Base-by-base conservation (phyloP, 1,140 invertebrate genomes). In the Macrotrachela quadricornifera region DNA sequence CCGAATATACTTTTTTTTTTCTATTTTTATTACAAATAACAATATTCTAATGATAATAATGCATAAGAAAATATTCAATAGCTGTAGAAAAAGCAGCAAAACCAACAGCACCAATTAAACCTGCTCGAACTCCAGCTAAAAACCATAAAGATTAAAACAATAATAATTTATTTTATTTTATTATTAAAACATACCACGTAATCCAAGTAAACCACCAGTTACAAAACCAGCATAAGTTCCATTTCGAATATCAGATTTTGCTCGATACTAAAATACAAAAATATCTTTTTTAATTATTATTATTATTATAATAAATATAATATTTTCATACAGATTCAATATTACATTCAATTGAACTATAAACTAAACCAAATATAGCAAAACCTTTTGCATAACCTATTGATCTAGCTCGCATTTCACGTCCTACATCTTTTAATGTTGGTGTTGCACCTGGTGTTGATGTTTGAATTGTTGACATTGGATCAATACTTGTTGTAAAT, bases 371-470 rank as follows among this genome's bases (percentile, higher is more conserved):
- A 59, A 96, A 76, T 46, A 91, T 73, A 16, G 88, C 91, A 78
- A 97, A 97, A 69, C 94, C 96, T 72, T 96, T 96, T 0, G 83
- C 90, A 72, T 95, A 92, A 50, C 82, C 78, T 42, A 87, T 64
- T 49, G 85, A 87, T 9, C 87, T 81, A 0, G 72, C 74, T 70
- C 83, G 85, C 85, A 96, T 91, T 70, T 97, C 92, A 44, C 77
- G 63, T 56, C 66, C 58, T 9, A 71, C 69, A 58, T 71, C 63
- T 51, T 63, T 63, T 8, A 70, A 63, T 43, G 71, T 69, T 17
- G 71, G 64, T 46, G 73, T 71, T 63, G 81, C 82, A 14, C 12
- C 15, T 4, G 15, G 44, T 42, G 80, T 76, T 16, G 62, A 60
- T 46, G 71, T 77, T 15, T 70, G 68, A 56, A 76, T 72, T 6